Evolutionary conservation across 2,797 vertebrate species (phyloP).

Genomic region (Acipenser ruthenus): DNA sequence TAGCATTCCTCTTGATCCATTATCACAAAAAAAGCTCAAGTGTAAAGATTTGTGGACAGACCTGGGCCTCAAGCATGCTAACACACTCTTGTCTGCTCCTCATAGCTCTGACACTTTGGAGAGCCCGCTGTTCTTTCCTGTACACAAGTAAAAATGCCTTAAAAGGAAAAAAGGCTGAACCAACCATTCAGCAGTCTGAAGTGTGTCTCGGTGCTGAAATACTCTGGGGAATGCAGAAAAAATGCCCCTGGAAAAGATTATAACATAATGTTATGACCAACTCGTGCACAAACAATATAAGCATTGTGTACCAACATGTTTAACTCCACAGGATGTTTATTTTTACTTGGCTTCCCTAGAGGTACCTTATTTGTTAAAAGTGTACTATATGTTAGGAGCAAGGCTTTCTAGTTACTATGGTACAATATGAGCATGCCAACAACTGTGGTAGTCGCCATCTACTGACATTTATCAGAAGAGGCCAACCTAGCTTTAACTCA

Average conservation of each 20-base stretch:
- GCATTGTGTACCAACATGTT: neutral
- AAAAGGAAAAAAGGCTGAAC: slow-evolving; percentile 65
- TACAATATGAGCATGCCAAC: neutral
- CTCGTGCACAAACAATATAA: slow-evolving; percentile 40
- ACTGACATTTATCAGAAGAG: too few species aligned
- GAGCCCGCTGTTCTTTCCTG: slow-evolving; percentile 16
- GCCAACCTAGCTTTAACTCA: too few species aligned
- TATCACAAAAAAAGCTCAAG: slow-evolving; percentile 8
- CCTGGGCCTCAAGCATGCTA: neutral
- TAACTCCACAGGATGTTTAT: slow-evolving; percentile 1
- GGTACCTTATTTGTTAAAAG: neutral
- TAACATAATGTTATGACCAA: slow-evolving; percentile 44
- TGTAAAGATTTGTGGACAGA: slow-evolving; percentile 14
- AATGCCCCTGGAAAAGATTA: slow-evolving; percentile 59
- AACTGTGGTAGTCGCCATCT: too few species aligned
- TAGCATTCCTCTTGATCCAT: slow-evolving; percentile 9
- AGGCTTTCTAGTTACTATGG: neutral
- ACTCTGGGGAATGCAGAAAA: slow-evolving; percentile 51
- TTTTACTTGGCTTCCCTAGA: neutral
- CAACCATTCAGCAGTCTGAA: slow-evolving; percentile 46
- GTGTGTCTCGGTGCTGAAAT: slow-evolving; percentile 46
- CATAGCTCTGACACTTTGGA: slow-evolving; percentile 12
- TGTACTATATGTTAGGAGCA: neutral
- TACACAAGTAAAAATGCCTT: slow-evolving; percentile 62
- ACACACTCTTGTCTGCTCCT: slow-evolving; percentile 9